Evolutionary conservation across 2,888 invertebrate species (phyloP), one percentile per base, ranked within the genome.

Genomic region (Apotomis betuletana): DNA sequence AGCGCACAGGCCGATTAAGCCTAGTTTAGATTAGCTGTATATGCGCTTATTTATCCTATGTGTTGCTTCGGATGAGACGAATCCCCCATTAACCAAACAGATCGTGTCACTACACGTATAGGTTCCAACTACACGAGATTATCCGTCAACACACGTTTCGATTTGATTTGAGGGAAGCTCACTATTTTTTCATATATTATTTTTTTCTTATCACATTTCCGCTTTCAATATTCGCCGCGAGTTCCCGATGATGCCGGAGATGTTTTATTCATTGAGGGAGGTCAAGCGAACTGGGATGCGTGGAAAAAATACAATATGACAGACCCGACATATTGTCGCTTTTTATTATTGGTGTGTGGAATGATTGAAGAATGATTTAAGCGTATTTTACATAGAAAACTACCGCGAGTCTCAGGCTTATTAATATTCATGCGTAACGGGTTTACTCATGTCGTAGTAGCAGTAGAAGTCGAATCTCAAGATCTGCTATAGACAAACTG

Each of bases 261-360:
- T 84, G 80, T 83, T 80, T 83, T 83, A 84, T 84, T 84, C 84
- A 84, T 84, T 67, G 68, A 3, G 54, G 65, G 70, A 78, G 81
- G 81, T 80, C 80, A 83, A 77, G 74, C 74, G 76, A 71, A 76
- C 77, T 73, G 70, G 76, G 74, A 77, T 74, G 73, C 75, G 73
- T 5, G 73, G 72, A 76, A 77, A 78, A 80, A 81, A 78, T 75
- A 78, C 77, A 79, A 79, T 78, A 79, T 77, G 62, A 41, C 75
- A 74, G 74, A 73, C 38, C 49, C 44, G 49, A 12, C 36, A 49
- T 72, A 59, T 59, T 68, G 71, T 77, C 64, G 70, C 73, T 74
- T 78, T 77, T 74, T 67, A 52, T 67, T 61, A 58, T 67, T 51
- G 13, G 61, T 54, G n/a, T 61, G 49, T 41, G 49, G 49, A n/a